A percentile compares a stretch with the other conserved stretches of the same genome.
phyloP scores from a whole-genome alignment of 2,797 vertebrate species.

The Myotis pilosus region DNA sequence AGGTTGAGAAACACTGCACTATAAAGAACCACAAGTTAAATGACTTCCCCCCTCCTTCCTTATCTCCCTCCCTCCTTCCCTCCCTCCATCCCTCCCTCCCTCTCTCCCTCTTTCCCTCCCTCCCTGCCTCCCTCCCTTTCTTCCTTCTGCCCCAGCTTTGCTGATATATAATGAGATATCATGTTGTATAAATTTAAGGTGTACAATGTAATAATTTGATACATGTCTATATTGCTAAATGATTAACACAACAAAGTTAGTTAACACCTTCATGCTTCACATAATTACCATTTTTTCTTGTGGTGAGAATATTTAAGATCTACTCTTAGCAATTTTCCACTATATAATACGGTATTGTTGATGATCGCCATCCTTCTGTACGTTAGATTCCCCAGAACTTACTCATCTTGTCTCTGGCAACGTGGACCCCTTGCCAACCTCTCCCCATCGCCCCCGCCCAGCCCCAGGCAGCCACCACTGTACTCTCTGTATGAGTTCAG shows the following conservation, averaged over 20 bases:
- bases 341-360: background rate
- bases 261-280: background rate
- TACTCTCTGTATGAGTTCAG: background rate
- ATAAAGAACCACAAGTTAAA: background rate
- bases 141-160: fast-evolving
- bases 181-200: background rate
- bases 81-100: too few species aligned
- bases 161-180: background rate
- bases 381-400: background rate
- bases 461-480: background rate
- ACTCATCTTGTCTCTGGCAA: background rate
- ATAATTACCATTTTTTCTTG: background rate
- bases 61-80: too few species aligned
- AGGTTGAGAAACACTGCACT: background rate
- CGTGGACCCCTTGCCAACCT: background rate
- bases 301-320: background rate
- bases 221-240: too few species aligned
- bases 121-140: too few species aligned
- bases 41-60: background rate
- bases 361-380: background rate
- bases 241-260: background rate
- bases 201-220: background rate
- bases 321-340: background rate
- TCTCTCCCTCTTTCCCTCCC: background rate
- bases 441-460: background rate